Conservation (phyloP, 2,113 vertebrate species). For the Hippocampus comes region DNA sequence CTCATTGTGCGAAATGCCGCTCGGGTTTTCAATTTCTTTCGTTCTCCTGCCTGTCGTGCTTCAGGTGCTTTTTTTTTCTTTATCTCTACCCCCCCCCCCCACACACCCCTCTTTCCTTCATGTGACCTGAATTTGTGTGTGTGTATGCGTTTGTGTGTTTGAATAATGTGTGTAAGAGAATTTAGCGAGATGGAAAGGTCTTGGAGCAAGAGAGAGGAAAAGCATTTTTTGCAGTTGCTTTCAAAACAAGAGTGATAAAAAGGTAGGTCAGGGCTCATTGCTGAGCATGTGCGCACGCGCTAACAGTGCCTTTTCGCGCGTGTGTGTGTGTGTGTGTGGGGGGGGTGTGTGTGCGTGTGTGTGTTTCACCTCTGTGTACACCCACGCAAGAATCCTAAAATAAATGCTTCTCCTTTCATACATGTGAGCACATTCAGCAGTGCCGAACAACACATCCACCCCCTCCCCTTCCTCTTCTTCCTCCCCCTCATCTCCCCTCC, state of each 20-base stretch:
- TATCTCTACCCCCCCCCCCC: too few relatives aligned
- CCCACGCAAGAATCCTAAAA: conserved; percentile 65
- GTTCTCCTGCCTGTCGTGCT: not conserved
- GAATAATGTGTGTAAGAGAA: conserved; percentile 22
- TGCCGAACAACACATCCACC: conserved; percentile 56
- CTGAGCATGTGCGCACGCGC: conserved; percentile 24
- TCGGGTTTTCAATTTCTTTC: conserved; percentile 15
- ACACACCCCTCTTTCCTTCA: not conserved
- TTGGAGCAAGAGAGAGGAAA: conserved; percentile 33
- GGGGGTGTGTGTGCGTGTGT: conserved; percentile 15
- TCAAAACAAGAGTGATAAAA: conserved; percentile 56
- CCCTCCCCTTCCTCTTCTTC: conserved; percentile 44
- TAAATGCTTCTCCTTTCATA: conserved; percentile 69
- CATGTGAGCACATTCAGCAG: conserved; percentile 66
- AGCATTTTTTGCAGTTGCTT: conserved; percentile 43
- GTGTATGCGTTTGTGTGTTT: conserved; percentile 6
- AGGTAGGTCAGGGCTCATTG: conserved; percentile 59
- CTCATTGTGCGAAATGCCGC: conserved; percentile 32
- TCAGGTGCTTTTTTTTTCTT: not conserved
- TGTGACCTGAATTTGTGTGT: conserved; percentile 27
- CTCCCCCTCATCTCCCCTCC: conserved; percentile 31
- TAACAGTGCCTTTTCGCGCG: not conserved
- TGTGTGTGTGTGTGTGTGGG: conserved; percentile 24
- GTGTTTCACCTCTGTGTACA: conserved; percentile 55
- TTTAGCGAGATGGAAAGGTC: conserved; percentile 32